A percentile compares a stretch with the other conserved stretches of the same genome.
Evolutionary conservation across 2,888 invertebrate genomes (phyloP).

Genomic region (Bursaphelenchus okinawaensis): DNA sequence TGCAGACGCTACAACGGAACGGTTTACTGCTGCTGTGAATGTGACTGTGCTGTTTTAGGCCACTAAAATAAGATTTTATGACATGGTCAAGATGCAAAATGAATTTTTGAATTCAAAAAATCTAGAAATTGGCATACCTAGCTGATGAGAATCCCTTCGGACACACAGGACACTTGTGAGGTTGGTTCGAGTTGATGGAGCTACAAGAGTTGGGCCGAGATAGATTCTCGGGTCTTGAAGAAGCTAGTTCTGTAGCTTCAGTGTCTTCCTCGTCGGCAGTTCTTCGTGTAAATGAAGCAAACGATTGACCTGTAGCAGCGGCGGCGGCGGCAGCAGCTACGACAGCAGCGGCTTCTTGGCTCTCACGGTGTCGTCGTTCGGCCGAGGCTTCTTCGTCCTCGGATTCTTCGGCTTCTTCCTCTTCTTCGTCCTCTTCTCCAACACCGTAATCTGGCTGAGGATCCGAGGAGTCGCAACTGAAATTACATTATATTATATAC

Average conservation of each 20-base stretch:
- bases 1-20: slow-evolving; percentile 75
- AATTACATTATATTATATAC: neutral
- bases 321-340: neutral
- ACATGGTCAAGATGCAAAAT: too few species aligned
- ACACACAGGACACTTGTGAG: slow-evolving; percentile 92
- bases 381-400: slow-evolving; percentile 7
- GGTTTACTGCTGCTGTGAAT: slow-evolving; percentile 92
- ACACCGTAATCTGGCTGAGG: neutral
- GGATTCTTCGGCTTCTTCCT: slow-evolving; percentile 22
- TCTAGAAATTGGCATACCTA: slow-evolving; percentile 28
- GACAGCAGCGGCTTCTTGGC: slow-evolving; percentile 1
- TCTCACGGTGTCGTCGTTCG: slow-evolving; percentile 2
- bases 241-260: neutral
- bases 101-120: neutral
- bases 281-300: neutral
- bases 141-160: slow-evolving; percentile 97
- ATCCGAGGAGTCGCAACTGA: neutral
- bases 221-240: neutral
- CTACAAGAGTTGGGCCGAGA: neutral
- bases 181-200: neutral
- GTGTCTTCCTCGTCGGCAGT: slow-evolving; percentile 1
- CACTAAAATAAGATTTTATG: slow-evolving; percentile 64
- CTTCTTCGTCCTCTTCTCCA: slow-evolving; percentile 25
- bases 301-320: neutral
- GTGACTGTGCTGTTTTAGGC: slow-evolving; percentile 96